Evolutionary conservation across 2,888 invertebrate genomes (phyloP), one percentile per base, ranked within the genome.

Genomic region (Sussaba pulchella): DNA sequence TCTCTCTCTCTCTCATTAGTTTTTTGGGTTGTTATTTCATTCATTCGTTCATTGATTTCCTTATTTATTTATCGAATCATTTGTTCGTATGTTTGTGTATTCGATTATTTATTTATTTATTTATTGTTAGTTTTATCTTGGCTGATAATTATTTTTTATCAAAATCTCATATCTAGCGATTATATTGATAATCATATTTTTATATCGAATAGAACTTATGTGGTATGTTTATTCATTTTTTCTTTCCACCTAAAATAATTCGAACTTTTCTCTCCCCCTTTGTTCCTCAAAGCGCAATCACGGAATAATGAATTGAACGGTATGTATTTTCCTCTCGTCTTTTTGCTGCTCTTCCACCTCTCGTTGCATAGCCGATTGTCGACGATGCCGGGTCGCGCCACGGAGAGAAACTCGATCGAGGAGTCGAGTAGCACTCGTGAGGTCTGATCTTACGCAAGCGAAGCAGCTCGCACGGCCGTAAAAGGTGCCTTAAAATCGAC

Each of bases 401-500:
- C 31, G 43, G 70, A 57, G 66, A 82, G 80, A 80, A 80, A 77
- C 80, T 73, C 80, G 76, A 74, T 74, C 73, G 70, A 59, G 59
- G 52, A 64, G 79, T 66, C 81, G 43, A 54, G 31, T 31, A 6
- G 17, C 43, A 39, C 36, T 14, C 43, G 67, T 63, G 67, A 45
- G 73, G 36, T 54, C 54, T 75, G 57, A 26, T 54, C 70, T 82
- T 82, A 81, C 82, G 82, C 80, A 82, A 82, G 54, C 72, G 21
- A 67, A 73, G 70, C 66, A 36, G 54, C 36, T 76, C 63, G 54
- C 31, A 76, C 78, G 39, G 64, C 76, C 80, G 82, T 82, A 82
- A 76, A 82, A 80, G 80, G 80, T 64, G 77, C 54, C 77, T 82
- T 80, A 82, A 80, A 76, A 82, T 77, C 82, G 80, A 80, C 70